A percentile compares a stretch with the other conserved stretches of the same genome.
Evolutionary conservation across 2,888 invertebrate species (phyloP).

Genomic region (Erannis defoliaria): DNA sequence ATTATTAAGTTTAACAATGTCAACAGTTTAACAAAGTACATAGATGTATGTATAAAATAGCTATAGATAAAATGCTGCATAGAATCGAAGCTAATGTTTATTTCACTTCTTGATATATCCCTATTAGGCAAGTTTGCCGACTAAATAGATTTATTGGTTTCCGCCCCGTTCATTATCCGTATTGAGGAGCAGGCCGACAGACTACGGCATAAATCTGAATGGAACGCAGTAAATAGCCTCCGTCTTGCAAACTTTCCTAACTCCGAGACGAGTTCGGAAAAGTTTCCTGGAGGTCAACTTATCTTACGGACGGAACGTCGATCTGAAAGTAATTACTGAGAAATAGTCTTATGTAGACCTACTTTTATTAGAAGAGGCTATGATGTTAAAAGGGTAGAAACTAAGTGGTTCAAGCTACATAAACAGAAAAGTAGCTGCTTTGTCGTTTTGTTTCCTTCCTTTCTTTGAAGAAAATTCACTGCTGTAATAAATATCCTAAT

Average conservation of each 20-base stretch:
- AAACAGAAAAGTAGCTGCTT: neutral
- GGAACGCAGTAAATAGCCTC: constrained; percentile 71
- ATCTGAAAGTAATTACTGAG: constrained; percentile 36
- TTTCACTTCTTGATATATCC: constrained; percentile 72
- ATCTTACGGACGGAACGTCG: constrained; percentile 47
- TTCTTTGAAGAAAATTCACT: constrained; percentile 10
- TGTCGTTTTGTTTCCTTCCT: neutral
- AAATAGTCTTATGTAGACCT: constrained; percentile 45
- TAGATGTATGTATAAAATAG: neutral
- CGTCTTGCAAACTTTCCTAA: constrained; percentile 65
- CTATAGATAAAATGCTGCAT: neutral
- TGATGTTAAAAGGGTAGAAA: too few species aligned
- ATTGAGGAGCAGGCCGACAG: constrained; percentile 63
- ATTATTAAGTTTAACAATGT: too few species aligned
- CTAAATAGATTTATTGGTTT: constrained; percentile 84
- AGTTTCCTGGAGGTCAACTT: constrained; percentile 56
- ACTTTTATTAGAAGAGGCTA: constrained; percentile 30
- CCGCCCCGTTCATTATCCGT: constrained; percentile 85
- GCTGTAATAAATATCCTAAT: constrained; percentile 41
- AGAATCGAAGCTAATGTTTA: constrained; percentile 57
- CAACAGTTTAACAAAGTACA: too few species aligned
- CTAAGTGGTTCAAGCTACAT: too few species aligned
- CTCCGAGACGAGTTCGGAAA: constrained; percentile 64
- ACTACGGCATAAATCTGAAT: constrained; percentile 84
- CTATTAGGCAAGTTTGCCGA: constrained; percentile 80